phyloP scores from a whole-genome alignment of 2,113 vertebrate species.

The Nyctibius bracteatus region DNA sequence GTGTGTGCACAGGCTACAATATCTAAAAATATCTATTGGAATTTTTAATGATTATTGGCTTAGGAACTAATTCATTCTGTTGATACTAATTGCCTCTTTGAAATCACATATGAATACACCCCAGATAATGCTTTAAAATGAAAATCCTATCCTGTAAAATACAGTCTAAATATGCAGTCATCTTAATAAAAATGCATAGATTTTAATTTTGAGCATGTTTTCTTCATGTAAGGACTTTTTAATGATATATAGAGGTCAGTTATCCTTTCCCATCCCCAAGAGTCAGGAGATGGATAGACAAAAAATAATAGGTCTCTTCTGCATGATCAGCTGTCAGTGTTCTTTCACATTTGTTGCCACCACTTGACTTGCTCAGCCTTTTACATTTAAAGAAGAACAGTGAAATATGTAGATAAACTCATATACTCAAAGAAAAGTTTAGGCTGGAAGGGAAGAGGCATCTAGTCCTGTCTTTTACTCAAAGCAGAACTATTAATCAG shows the following conservation, averaged over 20 bases:
- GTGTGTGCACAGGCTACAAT: not conserved
- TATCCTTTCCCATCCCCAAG: not conserved
- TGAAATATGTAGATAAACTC: not conserved
- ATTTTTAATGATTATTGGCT: not conserved
- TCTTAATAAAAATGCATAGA: not conserved
- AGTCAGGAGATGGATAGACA: not conserved
- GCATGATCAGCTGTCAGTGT: not conserved
- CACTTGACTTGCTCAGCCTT: not conserved
- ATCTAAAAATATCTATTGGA: not conserved
- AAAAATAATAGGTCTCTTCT: not conserved
- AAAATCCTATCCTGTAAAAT: not conserved
- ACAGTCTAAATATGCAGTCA: not conserved
- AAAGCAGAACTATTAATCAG: not conserved
- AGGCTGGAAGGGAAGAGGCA: not conserved
- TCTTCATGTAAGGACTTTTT: not conserved
- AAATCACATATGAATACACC: not conserved
- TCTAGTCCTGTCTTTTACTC: not conserved
- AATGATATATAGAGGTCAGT: not conserved
- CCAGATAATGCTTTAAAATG: not conserved
- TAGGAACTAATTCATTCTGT: not conserved
- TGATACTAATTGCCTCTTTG: not conserved
- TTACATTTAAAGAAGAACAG: not conserved
- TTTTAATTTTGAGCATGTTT: not conserved
- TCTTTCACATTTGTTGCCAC: not conserved
- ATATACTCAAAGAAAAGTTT: not conserved